Conservation (phyloP, 2,888 invertebrate genomes). For the Chironomus tentans region DNA sequence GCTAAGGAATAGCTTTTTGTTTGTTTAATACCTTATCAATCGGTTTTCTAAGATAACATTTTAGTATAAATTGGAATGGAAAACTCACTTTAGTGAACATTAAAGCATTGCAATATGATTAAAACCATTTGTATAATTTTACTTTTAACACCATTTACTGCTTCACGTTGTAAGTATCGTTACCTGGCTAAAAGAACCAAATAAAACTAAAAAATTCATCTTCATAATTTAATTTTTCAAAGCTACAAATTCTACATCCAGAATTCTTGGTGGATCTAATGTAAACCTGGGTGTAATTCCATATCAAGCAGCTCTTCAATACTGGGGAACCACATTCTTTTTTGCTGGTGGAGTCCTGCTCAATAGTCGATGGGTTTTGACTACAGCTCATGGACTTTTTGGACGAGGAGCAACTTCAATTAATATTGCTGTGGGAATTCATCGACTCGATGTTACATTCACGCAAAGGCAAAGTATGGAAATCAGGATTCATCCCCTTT, state of each 20-base stretch:
- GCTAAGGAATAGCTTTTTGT: too few relatives aligned
- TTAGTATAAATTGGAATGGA: too few relatives aligned
- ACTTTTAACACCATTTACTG: too few relatives aligned
- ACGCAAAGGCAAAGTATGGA: neutral
- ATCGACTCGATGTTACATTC: neutral
- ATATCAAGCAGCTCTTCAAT: neutral
- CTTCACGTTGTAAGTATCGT: too few relatives aligned
- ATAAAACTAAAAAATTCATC: too few relatives aligned
- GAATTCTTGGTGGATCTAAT: neutral
- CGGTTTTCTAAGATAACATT: too few relatives aligned
- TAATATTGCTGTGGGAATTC: neutral
- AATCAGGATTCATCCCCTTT: neutral
- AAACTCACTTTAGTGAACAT: too few relatives aligned
- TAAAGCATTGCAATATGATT: too few relatives aligned
- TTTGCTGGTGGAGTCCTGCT: neutral
- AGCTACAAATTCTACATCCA: neutral
- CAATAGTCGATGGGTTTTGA: neutral
- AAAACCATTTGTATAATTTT: too few relatives aligned
- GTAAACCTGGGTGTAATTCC: neutral
- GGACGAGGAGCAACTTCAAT: neutral
- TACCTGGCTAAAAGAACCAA: too few relatives aligned
- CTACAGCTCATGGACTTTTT: neutral
- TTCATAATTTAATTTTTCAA: too few relatives aligned
- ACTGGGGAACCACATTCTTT: neutral
- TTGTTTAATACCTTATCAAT: too few relatives aligned